phyloP scores from a whole-genome alignment of 2,113 vertebrate species.

The Strix aluco region DNA sequence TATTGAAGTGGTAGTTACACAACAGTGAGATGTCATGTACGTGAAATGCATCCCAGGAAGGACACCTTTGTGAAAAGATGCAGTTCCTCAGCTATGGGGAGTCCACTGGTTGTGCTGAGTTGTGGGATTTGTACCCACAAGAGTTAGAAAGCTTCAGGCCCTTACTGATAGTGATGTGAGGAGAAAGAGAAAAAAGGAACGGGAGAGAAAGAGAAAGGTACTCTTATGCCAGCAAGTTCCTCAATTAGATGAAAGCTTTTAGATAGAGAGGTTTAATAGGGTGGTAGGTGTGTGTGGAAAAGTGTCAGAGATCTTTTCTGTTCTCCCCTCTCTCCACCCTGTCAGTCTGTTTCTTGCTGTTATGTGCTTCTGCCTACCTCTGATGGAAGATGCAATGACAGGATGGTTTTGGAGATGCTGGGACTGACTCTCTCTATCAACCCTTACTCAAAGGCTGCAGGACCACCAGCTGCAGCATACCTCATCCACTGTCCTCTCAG shows the following conservation, averaged over 20 bases:
- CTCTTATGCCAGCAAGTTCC: not conserved
- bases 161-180: not conserved
- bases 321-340: not conserved
- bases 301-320: not conserved
- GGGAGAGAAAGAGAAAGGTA: not conserved
- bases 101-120: not conserved
- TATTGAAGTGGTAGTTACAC: not conserved
- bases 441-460: not conserved
- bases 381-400: not conserved
- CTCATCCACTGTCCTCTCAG: not conserved
- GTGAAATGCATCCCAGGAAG: not conserved
- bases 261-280: not conserved
- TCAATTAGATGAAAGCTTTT: not conserved
- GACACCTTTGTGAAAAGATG: not conserved
- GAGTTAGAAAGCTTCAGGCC: not conserved
- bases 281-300: not conserved
- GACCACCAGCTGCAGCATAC: fast-evolving
- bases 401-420: not conserved
- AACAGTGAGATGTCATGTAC: not conserved
- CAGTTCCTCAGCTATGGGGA: not conserved
- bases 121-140: not conserved
- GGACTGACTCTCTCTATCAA: not conserved
- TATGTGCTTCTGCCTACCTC: not conserved
- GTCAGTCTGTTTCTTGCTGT: not conserved
- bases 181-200: not conserved